Conservation (phyloP, 2,797 vertebrate species). For the Enteromius thamalakanensis region DNA sequence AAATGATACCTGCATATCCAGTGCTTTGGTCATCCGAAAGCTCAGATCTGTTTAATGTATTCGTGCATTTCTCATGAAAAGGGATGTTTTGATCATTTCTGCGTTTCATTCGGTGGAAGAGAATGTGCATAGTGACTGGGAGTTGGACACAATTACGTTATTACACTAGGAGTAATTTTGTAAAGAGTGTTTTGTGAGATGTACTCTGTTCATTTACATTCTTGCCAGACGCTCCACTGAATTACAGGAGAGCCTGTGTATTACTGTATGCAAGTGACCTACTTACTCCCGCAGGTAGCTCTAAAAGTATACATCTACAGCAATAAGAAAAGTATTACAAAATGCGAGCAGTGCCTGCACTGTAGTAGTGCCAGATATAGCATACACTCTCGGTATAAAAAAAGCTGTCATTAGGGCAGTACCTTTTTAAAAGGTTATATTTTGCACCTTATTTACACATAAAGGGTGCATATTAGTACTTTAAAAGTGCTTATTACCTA, state of each 20-base stretch:
- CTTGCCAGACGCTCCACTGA: not conserved
- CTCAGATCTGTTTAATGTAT: slow-evolving; percentile 39
- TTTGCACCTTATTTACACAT: not conserved
- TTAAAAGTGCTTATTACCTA: not conserved
- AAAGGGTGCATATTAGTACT: not conserved
- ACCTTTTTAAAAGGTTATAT: not conserved
- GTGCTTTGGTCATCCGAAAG: slow-evolving; percentile 20
- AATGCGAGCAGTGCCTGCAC: not conserved
- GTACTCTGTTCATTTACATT: slow-evolving; percentile 8
- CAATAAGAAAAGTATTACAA: not conserved
- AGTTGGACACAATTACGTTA: slow-evolving; percentile 20
- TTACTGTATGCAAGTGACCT: slow-evolving; percentile 22
- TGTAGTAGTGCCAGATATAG: not conserved
- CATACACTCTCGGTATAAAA: not conserved
- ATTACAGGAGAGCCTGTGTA: slow-evolving; percentile 5
- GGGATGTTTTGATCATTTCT: slow-evolving; percentile 35
- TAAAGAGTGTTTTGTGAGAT: not conserved
- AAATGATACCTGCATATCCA: slow-evolving; percentile 43
- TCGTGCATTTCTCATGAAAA: slow-evolving; percentile 35
- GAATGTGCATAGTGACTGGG: slow-evolving; percentile 3
- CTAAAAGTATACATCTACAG: not conserved
- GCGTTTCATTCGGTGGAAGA: slow-evolving; percentile 6
- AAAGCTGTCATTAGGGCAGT: not conserved
- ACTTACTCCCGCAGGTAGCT: not conserved
- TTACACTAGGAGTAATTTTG: slow-evolving; percentile 23